phyloP scores from a whole-genome alignment of 2,113 vertebrate species.

The Gyps fulvus region DNA sequence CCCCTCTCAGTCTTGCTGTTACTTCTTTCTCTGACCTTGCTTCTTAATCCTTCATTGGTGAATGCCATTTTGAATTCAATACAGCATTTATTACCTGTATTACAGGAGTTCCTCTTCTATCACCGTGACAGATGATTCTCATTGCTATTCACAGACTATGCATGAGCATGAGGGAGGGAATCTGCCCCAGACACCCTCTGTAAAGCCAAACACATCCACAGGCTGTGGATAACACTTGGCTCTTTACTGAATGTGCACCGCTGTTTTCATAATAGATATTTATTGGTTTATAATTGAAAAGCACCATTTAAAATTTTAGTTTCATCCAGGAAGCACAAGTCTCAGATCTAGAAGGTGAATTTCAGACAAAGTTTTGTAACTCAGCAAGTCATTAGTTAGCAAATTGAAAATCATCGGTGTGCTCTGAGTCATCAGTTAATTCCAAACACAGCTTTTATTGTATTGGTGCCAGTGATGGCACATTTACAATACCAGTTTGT shows the following conservation, averaged over 20 bases:
- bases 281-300: background rate
- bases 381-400: background rate
- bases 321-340: background rate
- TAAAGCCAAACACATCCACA: background rate
- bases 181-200: background rate
- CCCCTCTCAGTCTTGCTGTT: background rate
- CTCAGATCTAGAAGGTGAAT: background rate
- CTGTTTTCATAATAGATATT: background rate
- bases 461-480: background rate
- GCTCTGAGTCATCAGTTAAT: background rate
- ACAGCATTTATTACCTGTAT: background rate
- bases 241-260: background rate
- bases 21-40: background rate
- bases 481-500: background rate
- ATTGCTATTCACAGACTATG: background rate
- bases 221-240: background rate
- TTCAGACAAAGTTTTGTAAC: background rate
- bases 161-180: background rate
- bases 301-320: background rate
- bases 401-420: background rate
- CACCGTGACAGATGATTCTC: background rate
- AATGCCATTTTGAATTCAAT: background rate
- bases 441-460: background rate
- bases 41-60: background rate
- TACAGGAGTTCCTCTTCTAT: background rate